A percentile compares a stretch with the other conserved stretches of the same genome.
phyloP scores from a whole-genome alignment of 1,140 invertebrate species.

The Tetranychus urticae region DNA sequence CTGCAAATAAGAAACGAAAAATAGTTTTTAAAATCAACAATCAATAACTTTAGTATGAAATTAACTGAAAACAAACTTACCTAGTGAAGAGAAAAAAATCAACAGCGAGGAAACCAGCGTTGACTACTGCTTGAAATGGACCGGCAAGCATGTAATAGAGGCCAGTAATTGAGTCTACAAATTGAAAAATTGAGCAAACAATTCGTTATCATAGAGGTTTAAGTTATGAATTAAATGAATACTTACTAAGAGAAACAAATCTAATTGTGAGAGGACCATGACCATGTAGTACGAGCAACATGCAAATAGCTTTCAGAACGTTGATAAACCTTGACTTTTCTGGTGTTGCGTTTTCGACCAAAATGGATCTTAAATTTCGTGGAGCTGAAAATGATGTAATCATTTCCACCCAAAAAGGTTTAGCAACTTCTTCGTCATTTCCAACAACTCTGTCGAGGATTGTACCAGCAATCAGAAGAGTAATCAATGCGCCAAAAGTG shows the following conservation, averaged over 20 bases:
- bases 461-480: too few species aligned
- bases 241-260: background rate
- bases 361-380: background rate
- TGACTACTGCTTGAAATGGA: background rate
- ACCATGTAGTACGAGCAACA: background rate
- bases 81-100: background rate
- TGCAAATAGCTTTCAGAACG: background rate
- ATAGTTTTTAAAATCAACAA: background rate
- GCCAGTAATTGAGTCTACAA: background rate
- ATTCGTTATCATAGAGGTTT: background rate
- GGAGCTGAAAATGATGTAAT: background rate
- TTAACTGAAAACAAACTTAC: background rate
- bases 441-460: too few species aligned
- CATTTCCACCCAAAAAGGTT: background rate
- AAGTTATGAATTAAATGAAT: background rate
- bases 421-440: background rate
- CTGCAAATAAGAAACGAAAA: background rate
- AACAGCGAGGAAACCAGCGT: background rate
- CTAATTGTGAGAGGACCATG: background rate
- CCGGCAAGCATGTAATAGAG: background rate
- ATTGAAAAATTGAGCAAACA: background rate
- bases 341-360: background rate
- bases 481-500: too few species aligned
- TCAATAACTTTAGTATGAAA: background rate
- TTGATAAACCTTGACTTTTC: background rate